These are phyloP conservation scores for Liopterus haemorrhoidalis DNA, from an alignment of 2,888 invertebrate genomes.

Conservation along the genomic window DNA sequence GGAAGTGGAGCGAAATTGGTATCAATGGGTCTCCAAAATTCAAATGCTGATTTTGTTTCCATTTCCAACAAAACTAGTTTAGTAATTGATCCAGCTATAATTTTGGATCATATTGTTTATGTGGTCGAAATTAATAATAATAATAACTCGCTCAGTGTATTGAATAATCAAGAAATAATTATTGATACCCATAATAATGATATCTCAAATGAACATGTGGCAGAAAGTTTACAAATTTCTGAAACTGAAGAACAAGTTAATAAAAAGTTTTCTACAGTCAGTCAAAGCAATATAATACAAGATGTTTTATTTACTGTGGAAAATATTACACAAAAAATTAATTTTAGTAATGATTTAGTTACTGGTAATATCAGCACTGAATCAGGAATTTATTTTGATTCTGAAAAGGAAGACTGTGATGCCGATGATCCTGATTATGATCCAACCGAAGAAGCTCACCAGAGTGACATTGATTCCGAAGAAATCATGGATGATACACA, in stretches of 20 bases:
- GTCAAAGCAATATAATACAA: slow-evolving; percentile 1
- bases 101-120: too few relatives aligned
- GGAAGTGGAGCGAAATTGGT: neutral
- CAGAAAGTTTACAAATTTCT: too few relatives aligned
- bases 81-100: too few relatives aligned
- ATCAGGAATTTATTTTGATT: neutral
- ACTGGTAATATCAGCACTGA: neutral
- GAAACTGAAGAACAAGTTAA: neutral
- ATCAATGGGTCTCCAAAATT: neutral
- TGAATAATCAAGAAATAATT: too few relatives aligned
- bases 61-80: too few relatives aligned
- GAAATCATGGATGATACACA: neutral
- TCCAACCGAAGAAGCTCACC: neutral
- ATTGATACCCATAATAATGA: too few relatives aligned
- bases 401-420: neutral
- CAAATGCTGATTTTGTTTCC: too few relatives aligned
- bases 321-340: neutral
- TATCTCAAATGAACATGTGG: too few relatives aligned
- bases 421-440: slow-evolving; percentile 1
- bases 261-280: neutral
- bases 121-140: too few relatives aligned
- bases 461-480: neutral
- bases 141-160: too few relatives aligned
- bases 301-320: slow-evolving; percentile 1
- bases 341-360: neutral